phyloP scores from a whole-genome alignment of 2,797 vertebrate genomes.

The Gastrophryne carolinensis region DNA sequence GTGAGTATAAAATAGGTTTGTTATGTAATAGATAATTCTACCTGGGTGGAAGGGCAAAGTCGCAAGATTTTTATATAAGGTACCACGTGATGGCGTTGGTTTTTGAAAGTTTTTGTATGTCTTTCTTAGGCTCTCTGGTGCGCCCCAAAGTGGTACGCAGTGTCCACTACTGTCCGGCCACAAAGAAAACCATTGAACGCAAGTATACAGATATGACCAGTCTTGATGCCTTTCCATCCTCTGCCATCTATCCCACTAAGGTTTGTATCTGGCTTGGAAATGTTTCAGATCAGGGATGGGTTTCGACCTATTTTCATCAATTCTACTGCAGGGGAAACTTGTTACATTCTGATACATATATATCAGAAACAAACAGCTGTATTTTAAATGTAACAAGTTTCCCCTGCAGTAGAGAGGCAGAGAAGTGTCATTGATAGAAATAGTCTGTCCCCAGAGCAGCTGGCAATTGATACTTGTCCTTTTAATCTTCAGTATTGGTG shows the following conservation, averaged over 20 bases:
- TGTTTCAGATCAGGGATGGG: background rate
- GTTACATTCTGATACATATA: too few relatives aligned
- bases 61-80: too few relatives aligned
- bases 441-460: background rate
- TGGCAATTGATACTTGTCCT: background rate
- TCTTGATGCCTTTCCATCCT: conserved; percentile 89
- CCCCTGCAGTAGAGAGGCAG: too few relatives aligned
- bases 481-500: too few relatives aligned
- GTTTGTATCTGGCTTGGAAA: conserved; percentile 61
- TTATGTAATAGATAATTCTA: too few relatives aligned
- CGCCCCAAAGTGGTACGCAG: conserved; percentile 94
- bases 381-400: too few relatives aligned
- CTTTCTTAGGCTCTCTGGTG: conserved; percentile 84
- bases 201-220: conserved; percentile 94
- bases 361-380: too few relatives aligned
- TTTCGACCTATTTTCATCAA: too few relatives aligned
- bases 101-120: too few relatives aligned
- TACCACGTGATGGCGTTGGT: too few relatives aligned
- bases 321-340: too few relatives aligned
- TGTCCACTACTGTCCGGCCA: conserved; percentile 94
- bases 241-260: conserved; percentile 91
- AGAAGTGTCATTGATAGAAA: background rate
- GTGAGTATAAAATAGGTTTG: conserved; percentile 67
- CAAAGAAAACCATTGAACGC: conserved; percentile 94
- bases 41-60: too few relatives aligned